Conservation (phyloP, 2,797 vertebrate species). For the Neostethus bicornis region DNA sequence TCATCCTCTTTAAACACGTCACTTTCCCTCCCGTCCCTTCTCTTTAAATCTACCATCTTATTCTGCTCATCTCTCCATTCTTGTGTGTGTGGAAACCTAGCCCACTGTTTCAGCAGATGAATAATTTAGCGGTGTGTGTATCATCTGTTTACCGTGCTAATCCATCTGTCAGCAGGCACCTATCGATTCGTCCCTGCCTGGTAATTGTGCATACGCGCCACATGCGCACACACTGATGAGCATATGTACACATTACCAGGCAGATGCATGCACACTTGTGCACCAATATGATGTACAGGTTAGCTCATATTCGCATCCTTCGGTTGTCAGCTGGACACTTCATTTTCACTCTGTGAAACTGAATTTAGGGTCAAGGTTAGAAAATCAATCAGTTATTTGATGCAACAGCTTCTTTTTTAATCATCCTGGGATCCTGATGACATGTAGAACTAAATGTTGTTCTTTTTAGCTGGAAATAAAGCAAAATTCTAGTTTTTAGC, state of each 20-base stretch:
- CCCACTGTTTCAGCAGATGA: conserved; percentile 81
- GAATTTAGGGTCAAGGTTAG: conserved; percentile 71
- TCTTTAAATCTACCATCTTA: conserved; percentile 21
- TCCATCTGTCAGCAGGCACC: conserved; percentile 87
- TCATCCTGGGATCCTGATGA: background rate
- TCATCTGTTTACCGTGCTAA: conserved; percentile 89
- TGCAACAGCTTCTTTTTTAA: conserved; percentile 9
- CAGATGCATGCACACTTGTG: conserved; percentile 12
- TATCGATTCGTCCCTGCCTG: conserved; percentile 85
- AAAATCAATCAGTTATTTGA: conserved; percentile 19
- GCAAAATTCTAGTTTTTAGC: background rate
- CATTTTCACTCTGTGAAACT: conserved; percentile 59
- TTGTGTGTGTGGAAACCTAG: conserved; percentile 72
- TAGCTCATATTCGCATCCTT: conserved; percentile 77
- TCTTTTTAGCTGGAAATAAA: background rate
- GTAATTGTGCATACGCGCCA: conserved; percentile 82
- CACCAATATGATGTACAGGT: conserved; percentile 63
- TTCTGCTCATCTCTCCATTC: conserved; percentile 24
- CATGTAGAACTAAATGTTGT: too few species aligned
- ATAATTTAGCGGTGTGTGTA: conserved; percentile 88
- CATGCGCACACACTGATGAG: conserved; percentile 31
- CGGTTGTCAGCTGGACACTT: conserved; percentile 73
- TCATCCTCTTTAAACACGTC: conserved; percentile 24
- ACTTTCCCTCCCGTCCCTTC: conserved; percentile 22
- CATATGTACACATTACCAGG: conserved; percentile 17